A percentile compares a stretch with the other conserved stretches of the same genome.
Conservation (phyloP, 2,113 vertebrate species). For the Perccottus glenii region DNA sequence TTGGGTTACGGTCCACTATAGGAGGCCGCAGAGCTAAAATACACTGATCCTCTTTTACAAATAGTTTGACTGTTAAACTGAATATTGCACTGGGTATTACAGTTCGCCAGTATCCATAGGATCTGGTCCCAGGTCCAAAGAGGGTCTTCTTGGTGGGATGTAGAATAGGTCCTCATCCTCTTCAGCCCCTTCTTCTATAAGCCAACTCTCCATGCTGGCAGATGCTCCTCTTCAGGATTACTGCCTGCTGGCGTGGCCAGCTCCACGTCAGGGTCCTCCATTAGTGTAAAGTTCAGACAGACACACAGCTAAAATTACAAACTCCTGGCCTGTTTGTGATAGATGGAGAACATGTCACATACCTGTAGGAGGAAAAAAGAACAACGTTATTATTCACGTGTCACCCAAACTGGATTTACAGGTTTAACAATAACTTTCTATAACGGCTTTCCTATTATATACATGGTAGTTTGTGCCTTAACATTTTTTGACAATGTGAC, state of each 20-base stretch:
- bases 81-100: conserved; percentile 25
- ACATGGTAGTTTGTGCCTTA: too few relatives aligned
- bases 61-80: too few relatives aligned
- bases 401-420: conserved; percentile 10
- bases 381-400: background rate
- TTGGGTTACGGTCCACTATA: background rate
- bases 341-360: background rate
- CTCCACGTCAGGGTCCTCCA: conserved; percentile 16
- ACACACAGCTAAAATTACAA: background rate
- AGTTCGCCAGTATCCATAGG: conserved; percentile 50
- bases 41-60: background rate
- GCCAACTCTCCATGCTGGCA: conserved; percentile 10
- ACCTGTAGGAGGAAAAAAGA: conserved; percentile 15
- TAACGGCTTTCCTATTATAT: too few relatives aligned
- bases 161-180: conserved; percentile 48
- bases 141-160: conserved; percentile 57
- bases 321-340: background rate
- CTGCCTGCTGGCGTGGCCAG: background rate
- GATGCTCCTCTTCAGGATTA: conserved; percentile 55
- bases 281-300: conserved; percentile 1
- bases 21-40: background rate
- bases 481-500: too few relatives aligned
- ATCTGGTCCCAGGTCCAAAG: conserved; percentile 45
- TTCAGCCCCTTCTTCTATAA: background rate
- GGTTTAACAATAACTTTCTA: background rate